Evolutionary conservation across 2,888 invertebrate genomes (phyloP), one percentile per base, ranked within the genome.

Genomic region (Acanthococcus lagerstroemiae): DNA sequence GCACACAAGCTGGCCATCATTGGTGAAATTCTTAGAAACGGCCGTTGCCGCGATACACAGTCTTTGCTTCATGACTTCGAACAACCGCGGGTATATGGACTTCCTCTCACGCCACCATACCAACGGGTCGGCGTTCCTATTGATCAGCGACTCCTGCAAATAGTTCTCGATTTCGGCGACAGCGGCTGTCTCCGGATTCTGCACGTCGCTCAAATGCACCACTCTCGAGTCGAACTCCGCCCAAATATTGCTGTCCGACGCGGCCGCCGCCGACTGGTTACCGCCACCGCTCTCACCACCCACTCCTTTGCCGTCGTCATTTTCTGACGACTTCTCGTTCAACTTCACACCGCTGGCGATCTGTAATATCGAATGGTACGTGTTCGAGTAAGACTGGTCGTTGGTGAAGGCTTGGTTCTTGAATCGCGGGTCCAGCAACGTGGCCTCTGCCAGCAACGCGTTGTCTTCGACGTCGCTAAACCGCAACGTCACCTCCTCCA

Each of bases 1-100:
- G 30, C 67, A 69, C 4, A 71, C 45, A n/a, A 70, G 67, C 22
- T 70, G 67, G 21, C 71, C 72, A 4, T 71, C 68, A 66, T 72
- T 72, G 12, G 72, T 72, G 61, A 73, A 72, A 48, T 72, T 66
- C 55, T 72, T 69, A 1, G 73, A 72, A 15, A 72, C 72, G 4
- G 73, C 73, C 21, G 72, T 72, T 4, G 71, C 72, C 50, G 70
- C 50, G 27, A 69, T 66, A 48, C 70, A 71, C 56, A 71, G 70
- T 54, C 69, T 57, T 60, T 68, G 68, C 65, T 68, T 68, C 50
- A 69, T 68, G 7, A 72, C 25, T 46, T 70, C 65, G 46, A 46
- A 69, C 22, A 73, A 67, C 56, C 67, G 57, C 19, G 70, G 70
- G 56, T 70, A 72, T 5, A 67, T 61, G 37, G 57, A 56, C 57